Evolutionary conservation across 2,797 vertebrate species (phyloP).

Genomic region (Premnoplex brunnescens): DNA sequence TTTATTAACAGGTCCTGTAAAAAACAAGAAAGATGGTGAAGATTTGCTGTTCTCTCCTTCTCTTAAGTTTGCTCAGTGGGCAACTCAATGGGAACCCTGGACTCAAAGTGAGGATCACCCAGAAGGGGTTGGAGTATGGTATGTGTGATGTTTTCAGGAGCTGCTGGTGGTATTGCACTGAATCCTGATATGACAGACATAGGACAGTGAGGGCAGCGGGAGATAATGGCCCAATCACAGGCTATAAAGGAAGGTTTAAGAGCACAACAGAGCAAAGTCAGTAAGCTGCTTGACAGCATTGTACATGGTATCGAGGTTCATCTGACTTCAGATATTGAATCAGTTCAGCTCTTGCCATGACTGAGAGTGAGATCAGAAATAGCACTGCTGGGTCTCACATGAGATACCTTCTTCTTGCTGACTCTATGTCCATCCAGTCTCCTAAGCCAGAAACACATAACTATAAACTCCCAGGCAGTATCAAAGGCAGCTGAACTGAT

Average conservation of each 20-base stretch:
- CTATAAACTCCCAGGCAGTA: not conserved
- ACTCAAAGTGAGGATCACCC: slow-evolving; percentile 73
- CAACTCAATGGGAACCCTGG: slow-evolving; percentile 37
- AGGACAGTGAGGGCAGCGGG: not conserved
- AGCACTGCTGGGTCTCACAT: not conserved
- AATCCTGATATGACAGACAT: not conserved
- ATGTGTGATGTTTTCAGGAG: slow-evolving; percentile 19
- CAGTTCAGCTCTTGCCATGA: not conserved
- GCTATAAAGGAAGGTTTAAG: not conserved
- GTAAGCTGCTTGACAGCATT: not conserved
- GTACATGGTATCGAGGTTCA: not conserved
- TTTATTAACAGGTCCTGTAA: slow-evolving; percentile 21
- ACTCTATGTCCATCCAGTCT: not conserved
- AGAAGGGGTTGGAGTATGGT: slow-evolving; percentile 74
- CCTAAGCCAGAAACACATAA: not conserved
- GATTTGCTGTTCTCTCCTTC: slow-evolving; percentile 54
- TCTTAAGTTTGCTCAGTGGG: slow-evolving; percentile 34
- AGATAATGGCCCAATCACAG: not conserved
- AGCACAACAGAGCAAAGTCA: not conserved
- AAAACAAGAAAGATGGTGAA: not conserved
- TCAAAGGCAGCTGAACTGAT: not conserved
- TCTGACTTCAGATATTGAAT: not conserved
- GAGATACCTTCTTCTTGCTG: not conserved
- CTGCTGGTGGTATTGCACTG: not conserved
- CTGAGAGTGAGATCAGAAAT: not conserved